Conservation (phyloP, 2,888 invertebrate species). For the Operophtera brumata region DNA sequence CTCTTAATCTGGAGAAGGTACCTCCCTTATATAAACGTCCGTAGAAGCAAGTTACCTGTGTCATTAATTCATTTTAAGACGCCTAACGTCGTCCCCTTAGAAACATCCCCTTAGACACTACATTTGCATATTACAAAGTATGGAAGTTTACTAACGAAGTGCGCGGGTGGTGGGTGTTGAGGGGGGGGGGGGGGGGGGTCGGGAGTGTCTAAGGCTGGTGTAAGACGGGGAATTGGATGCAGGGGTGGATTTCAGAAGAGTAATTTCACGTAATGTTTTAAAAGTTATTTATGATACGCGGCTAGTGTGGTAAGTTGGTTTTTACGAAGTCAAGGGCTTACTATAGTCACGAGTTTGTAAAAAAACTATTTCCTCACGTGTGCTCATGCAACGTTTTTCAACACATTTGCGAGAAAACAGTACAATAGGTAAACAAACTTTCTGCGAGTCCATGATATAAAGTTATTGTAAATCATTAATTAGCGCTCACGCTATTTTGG, state of each 20-base stretch:
- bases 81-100: conserved; percentile 48
- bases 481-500: too few species aligned
- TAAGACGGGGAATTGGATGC: conserved; percentile 78
- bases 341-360: too few species aligned
- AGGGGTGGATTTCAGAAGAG: conserved; percentile 50
- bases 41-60: conserved; percentile 56
- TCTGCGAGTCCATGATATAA: too few species aligned
- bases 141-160: conserved; percentile 78
- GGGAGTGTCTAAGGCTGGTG: conserved; percentile 66
- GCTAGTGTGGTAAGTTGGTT: too few species aligned
- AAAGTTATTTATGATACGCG: background rate
- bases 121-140: conserved; percentile 82
- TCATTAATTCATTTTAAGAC: conserved; percentile 81
- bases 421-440: too few species aligned
- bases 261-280: background rate
- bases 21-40: conserved; percentile 20
- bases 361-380: too few species aligned
- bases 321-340: too few species aligned
- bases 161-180: conserved; percentile 40
- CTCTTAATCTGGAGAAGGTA: conserved; percentile 17
- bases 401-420: too few species aligned
- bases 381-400: too few species aligned
- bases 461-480: too few species aligned
- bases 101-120: conserved; percentile 63
- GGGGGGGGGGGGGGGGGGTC: conserved; percentile 44